phyloP scores from a whole-genome alignment of 2,113 vertebrate genomes.

The Ailurus styani region DNA sequence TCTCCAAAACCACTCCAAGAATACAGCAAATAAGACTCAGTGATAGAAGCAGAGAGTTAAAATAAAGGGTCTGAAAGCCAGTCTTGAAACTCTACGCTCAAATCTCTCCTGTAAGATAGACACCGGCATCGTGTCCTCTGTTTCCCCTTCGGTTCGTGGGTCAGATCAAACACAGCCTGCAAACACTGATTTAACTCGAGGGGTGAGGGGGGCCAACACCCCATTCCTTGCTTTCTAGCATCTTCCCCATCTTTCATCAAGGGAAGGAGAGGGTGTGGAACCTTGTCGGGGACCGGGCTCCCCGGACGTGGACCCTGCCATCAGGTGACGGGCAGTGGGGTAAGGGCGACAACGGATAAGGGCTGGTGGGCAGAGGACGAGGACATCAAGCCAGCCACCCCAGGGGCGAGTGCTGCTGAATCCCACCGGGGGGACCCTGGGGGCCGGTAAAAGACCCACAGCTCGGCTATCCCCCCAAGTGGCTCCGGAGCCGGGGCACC shows the following conservation, averaged over 20 bases:
- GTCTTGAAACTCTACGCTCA: not conserved
- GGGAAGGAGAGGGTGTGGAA: not conserved
- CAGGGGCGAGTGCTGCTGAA: fast-evolving
- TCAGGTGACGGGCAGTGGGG: not conserved
- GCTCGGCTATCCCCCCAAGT: not conserved
- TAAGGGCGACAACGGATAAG: not conserved
- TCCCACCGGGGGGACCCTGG: not conserved
- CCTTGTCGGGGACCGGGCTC: fast-evolving
- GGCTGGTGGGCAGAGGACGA: not conserved
- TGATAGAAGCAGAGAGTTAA: not conserved
- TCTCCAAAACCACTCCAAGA: not conserved
- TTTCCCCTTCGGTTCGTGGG: not conserved
- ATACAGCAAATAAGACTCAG: not conserved
- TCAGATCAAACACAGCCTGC: not conserved
- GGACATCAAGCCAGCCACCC: not conserved
- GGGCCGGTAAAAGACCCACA: no score
- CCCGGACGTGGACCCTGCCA: not conserved
- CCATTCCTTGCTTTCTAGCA: not conserved
- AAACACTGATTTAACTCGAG: not conserved
- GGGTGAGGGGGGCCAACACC: not conserved
- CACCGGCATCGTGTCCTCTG: not conserved
- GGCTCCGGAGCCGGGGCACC: not conserved
- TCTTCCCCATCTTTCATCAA: not conserved
- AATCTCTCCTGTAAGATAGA: not conserved
- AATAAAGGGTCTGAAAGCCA: not conserved